Percentiles rank a stretch among this genome's conserved stretches.
Conservation (phyloP, 2,888 invertebrate species). For the Molanna angustata region DNA sequence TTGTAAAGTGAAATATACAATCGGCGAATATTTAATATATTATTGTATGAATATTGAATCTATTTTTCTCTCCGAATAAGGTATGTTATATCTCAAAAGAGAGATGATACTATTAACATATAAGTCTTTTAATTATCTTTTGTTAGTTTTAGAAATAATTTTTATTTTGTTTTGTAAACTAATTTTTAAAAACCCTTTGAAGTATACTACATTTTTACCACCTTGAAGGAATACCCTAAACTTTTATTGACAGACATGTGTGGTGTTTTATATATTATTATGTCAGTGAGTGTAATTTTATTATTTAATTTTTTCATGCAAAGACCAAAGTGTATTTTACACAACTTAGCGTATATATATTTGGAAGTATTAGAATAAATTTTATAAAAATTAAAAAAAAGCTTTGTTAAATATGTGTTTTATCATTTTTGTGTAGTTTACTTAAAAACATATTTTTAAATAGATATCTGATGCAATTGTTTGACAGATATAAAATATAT, state of each 20-base stretch:
- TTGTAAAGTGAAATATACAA: too few relatives aligned
- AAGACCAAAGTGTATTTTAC: conserved; percentile 31
- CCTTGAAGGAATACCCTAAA: background rate
- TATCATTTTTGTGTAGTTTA: background rate
- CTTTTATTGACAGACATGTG: conserved; percentile 1
- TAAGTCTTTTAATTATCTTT: too few relatives aligned
- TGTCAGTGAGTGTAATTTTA: conserved; percentile 9
- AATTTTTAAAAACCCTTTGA: background rate
- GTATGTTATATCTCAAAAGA: too few relatives aligned
- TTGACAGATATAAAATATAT: background rate
- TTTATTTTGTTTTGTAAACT: background rate
- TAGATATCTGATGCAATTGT: background rate
- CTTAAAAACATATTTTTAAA: background rate
- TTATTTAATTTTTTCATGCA: conserved; percentile 18
- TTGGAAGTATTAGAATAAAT: conserved; percentile 24
- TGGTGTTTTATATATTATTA: conserved; percentile 14
- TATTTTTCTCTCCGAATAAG: too few relatives aligned
- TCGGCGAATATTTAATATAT: too few relatives aligned
- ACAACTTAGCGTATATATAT: conserved; percentile 30
- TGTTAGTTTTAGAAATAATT: background rate
- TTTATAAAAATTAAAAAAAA: conserved; percentile 13
- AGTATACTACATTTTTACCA: too few relatives aligned
- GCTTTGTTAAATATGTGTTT: conserved; percentile 26
- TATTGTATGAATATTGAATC: too few relatives aligned
- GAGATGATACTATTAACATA: too few relatives aligned